A percentile compares a stretch with the other conserved stretches of the same genome.
Evolutionary conservation across 2,797 vertebrate species (phyloP).

Genomic region (Delichon dasypus): DNA sequence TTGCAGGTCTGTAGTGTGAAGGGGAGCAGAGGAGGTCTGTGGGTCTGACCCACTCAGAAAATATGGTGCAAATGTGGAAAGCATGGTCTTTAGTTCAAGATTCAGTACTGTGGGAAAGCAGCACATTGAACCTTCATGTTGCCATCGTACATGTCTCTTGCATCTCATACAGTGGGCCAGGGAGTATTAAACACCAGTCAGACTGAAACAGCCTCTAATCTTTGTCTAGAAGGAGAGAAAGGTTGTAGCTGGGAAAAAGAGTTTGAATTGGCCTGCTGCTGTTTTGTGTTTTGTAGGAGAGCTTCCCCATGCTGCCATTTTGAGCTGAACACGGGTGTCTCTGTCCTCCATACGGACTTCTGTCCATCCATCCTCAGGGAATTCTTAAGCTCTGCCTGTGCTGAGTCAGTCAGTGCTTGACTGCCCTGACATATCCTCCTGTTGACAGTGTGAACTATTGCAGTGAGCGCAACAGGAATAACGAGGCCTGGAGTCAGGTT

Average conservation of each 20-base stretch:
- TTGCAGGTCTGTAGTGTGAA: background rate
- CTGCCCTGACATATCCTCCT: background rate
- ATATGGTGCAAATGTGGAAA: background rate
- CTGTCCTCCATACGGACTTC: background rate
- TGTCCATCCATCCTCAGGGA: background rate
- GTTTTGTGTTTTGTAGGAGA: background rate
- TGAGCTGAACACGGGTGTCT: accelerated
- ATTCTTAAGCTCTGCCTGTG: background rate
- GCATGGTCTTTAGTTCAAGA: background rate
- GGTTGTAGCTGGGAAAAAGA: background rate
- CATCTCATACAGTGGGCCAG: background rate
- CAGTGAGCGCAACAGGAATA: conserved; percentile 30
- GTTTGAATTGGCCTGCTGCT: background rate
- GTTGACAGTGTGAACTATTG: conserved; percentile 5
- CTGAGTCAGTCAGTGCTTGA: conserved; percentile 14
- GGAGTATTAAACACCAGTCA: background rate
- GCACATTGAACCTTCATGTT: background rate
- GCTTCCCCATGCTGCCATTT: background rate
- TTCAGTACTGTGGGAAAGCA: background rate
- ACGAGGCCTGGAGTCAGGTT: background rate
- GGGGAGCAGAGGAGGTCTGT: background rate
- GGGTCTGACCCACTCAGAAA: background rate
- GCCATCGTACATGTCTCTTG: background rate
- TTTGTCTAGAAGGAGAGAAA: background rate
- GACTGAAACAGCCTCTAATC: background rate